Conservation (phyloP, 2,113 vertebrate species). For the Embiotoca jacksoni region DNA sequence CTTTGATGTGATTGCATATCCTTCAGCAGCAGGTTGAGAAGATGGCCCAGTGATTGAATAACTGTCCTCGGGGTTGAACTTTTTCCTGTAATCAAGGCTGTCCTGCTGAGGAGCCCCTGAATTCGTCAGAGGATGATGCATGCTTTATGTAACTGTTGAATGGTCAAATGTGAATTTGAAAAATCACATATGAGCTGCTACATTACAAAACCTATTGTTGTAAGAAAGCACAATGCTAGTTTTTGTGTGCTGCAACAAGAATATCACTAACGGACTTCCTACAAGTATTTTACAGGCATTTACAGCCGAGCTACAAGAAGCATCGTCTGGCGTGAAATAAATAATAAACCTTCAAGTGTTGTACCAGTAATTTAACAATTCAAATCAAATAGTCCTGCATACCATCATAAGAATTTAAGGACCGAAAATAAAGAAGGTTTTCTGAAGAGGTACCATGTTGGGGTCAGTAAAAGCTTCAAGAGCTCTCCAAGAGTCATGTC, state of each 20-base stretch:
- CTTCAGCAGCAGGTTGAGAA: conserved; percentile 30
- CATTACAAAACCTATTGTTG: background rate
- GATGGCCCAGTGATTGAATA: conserved; percentile 15
- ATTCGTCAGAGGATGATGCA: conserved; percentile 40
- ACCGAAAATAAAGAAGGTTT: too few species aligned
- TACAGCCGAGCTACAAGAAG: background rate
- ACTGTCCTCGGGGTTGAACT: conserved; percentile 26
- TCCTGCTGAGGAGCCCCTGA: conserved; percentile 17
- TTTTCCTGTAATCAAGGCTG: conserved; percentile 24
- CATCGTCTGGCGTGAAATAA: too few species aligned
- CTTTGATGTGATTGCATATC: conserved; percentile 53
- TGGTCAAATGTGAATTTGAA: too few species aligned
- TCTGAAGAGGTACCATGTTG: too few species aligned
- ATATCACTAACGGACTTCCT: background rate
- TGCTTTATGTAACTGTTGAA: conserved; percentile 28
- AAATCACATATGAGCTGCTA: too few species aligned
- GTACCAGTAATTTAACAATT: background rate
- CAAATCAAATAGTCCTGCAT: too few species aligned
- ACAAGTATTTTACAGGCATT: background rate
- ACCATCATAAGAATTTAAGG: too few species aligned
- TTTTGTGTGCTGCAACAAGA: background rate
- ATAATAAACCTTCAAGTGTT: too few species aligned
- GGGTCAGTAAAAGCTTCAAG: too few species aligned
- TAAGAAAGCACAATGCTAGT: background rate
- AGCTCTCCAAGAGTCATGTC: too few species aligned